phyloP scores from a whole-genome alignment of 2,888 invertebrate genomes.

The Anticlea derivata region DNA sequence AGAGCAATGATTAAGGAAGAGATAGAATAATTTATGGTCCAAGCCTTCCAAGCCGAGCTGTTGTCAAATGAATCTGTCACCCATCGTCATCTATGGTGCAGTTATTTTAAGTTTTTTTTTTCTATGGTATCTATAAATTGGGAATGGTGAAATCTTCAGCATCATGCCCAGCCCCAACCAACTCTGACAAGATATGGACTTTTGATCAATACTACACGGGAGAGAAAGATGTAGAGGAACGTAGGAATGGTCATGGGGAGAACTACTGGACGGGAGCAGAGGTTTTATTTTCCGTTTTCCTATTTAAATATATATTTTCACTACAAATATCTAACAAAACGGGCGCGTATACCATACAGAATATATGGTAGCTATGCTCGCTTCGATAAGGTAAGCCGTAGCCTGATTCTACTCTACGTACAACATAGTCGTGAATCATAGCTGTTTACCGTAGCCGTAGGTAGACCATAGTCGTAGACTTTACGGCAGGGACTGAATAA shows the following conservation, averaged over 20 bases:
- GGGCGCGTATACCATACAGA: neutral
- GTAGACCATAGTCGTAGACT: no score
- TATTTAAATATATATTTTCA: no score
- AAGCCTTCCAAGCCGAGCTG: no score
- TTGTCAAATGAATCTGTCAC: neutral
- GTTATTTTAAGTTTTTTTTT: neutral
- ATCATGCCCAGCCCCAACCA: conserved; percentile 39
- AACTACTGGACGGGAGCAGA: conserved; percentile 66
- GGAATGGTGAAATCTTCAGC: conserved; percentile 27
- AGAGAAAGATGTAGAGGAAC: conserved; percentile 53
- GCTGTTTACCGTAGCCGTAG: no score
- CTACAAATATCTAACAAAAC: no score
- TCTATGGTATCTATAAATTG: neutral
- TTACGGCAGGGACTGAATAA: no score
- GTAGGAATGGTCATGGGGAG: conserved; percentile 50
- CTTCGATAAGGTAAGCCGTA: no score
- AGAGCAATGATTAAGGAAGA: no score
- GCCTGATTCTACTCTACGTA: no score
- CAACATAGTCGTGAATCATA: no score
- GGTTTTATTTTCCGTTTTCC: conserved; percentile 39
- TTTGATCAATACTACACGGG: conserved; percentile 67
- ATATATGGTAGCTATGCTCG: neutral
- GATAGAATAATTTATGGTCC: no score
- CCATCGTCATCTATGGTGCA: no score
- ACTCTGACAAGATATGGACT: conserved; percentile 47